Evolutionary conservation across 2,888 invertebrate species (phyloP), one percentile per base, ranked within the genome.

Genomic region (Tinea pellionella): DNA sequence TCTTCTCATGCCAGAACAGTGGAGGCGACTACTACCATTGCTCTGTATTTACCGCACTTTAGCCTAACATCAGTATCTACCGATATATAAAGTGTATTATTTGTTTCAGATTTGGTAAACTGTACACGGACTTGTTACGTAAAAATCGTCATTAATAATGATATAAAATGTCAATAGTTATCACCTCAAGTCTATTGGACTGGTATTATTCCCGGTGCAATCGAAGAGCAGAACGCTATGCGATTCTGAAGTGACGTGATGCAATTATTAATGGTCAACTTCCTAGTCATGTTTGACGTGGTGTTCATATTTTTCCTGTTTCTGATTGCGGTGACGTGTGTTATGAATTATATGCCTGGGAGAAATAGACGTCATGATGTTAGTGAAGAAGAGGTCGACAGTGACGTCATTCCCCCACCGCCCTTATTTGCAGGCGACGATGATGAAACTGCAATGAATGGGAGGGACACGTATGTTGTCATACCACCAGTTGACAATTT

Each of bases 251-350:
- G 70, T 72, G 72, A 70, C 89, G 89, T 89, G 89, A 94, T 94
- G 94, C 93, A 93, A 91, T 90, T 94, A 78, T 90, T 94, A 91
- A 93, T 93, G 90, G 90, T 94, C 88, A 94, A 94, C 88, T 94
- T 94, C 74, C 90, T 94, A 82, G 91, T 94, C 89, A 94, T 94
- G 93, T 94, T 94, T 90, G 94, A 94, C 88, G 91, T 94, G 81
- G 94, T 94, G 85, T 94, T 94, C 89, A 90, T 94, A 87, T 94
- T 94, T 86, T 94, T 94, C 89, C 89, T 94, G 77, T 94, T 94
- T 87, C 91, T 94, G 78, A 92, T 94, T 73, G 94, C 93, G 67
- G 93, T 94, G 70, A 94, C 94, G 66, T 94, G 94, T 75, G 89
- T 94, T 70, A 92, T 93, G 77, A 94, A 94, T 81, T 94, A 94